phyloP scores from a whole-genome alignment of 2,888 invertebrate species.

The Eumacrocentrus americanus region DNA sequence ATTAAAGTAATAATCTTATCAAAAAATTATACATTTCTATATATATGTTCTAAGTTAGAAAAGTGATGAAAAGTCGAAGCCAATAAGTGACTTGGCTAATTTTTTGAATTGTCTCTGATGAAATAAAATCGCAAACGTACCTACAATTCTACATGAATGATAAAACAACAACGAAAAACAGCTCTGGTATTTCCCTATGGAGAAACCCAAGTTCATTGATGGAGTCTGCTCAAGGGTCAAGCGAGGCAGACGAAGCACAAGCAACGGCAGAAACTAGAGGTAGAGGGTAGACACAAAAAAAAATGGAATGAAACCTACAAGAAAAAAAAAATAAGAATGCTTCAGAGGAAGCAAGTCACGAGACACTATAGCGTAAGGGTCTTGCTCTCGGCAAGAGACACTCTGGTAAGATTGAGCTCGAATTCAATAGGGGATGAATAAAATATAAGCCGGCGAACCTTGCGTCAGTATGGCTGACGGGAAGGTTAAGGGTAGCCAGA shows the following conservation, averaged over 20 bases:
- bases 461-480: slow-evolving; percentile 26
- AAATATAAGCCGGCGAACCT: slow-evolving; percentile 52
- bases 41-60: no score
- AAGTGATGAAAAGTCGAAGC: no score
- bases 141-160: not conserved
- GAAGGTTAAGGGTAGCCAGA: slow-evolving; percentile 48
- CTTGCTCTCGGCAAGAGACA: slow-evolving; percentile 47
- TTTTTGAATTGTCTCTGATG: not conserved
- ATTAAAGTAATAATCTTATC: no score
- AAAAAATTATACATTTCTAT: no score
- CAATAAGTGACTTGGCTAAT: no score
- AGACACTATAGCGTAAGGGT: slow-evolving; percentile 21
- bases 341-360: slow-evolving; percentile 14
- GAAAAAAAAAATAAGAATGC: slow-evolving; percentile 31
- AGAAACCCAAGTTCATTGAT: no score
- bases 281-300: slow-evolving; percentile 25
- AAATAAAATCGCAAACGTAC: slow-evolving; percentile 9
- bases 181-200: not conserved
- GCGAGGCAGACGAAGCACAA: slow-evolving; percentile 6
- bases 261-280: slow-evolving; percentile 8
- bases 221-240: no score
- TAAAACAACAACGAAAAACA: not conserved
- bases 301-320: slow-evolving; percentile 25
- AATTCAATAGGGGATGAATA: slow-evolving; percentile 62
- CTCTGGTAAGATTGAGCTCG: slow-evolving; percentile 60